Evolutionary conservation across 2,113 vertebrate species (phyloP).

Genomic region (Loxodonta africana): DNA sequence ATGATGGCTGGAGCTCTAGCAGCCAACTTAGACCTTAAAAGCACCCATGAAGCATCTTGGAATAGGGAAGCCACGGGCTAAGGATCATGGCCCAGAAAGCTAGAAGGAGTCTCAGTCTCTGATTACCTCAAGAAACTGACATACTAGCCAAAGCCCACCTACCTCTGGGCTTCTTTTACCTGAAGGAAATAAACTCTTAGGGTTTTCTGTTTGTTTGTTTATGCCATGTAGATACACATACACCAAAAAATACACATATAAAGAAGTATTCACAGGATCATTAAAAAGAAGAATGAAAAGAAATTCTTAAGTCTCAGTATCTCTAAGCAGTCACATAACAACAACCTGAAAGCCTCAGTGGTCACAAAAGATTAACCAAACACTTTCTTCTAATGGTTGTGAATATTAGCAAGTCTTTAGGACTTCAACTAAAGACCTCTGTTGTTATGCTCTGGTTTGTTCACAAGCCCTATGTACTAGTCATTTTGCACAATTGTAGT

Average conservation of each 20-base stretch:
- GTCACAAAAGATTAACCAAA: background rate
- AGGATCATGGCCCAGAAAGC: background rate
- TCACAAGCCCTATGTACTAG: background rate
- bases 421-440: background rate
- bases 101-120: slow-evolving; percentile 4
- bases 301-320: slow-evolving; percentile 45
- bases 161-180: background rate
- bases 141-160: background rate
- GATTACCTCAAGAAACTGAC: background rate
- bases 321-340: slow-evolving; percentile 10
- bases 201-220: background rate
- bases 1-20: background rate
- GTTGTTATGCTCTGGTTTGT: background rate
- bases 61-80: background rate
- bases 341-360: slow-evolving; percentile 41
- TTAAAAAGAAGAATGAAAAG: slow-evolving; percentile 1
- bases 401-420: background rate
- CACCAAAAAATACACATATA: background rate
- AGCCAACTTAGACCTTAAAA: slow-evolving; percentile 29
- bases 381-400: background rate
- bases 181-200: background rate
- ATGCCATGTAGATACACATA: background rate
- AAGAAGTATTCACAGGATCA: background rate
- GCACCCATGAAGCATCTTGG: background rate
- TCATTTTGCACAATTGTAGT: background rate